Evolutionary conservation across 2,113 vertebrate genomes (phyloP).

Genomic region (Cyprinodon brontotheroides): DNA sequence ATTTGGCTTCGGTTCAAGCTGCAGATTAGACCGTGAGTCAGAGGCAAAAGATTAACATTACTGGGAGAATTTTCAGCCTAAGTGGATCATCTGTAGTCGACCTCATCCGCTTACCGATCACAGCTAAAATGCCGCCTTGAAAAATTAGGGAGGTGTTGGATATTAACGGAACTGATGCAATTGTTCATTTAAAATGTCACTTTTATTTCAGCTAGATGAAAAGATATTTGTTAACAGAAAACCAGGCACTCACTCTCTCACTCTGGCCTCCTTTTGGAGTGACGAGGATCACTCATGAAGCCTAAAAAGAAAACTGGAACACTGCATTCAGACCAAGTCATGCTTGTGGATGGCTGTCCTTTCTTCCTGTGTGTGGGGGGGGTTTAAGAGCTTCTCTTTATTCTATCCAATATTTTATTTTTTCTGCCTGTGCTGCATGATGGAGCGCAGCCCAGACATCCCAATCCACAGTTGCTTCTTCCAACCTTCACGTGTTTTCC

Average conservation of each 20-base stretch:
- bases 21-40: slow-evolving; percentile 57
- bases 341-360: slow-evolving; percentile 32
- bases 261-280: slow-evolving; percentile 34
- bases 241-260: slow-evolving; percentile 6
- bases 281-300: slow-evolving; percentile 52
- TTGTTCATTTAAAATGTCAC: not conserved
- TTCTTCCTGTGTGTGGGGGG: slow-evolving; percentile 32
- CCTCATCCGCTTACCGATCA: slow-evolving; percentile 42
- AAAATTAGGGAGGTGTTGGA: not conserved
- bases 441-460: not conserved
- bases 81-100: slow-evolving; percentile 65
- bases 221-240: not conserved
- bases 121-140: slow-evolving; percentile 27
- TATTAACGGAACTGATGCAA: not conserved
- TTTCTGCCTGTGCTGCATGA: not conserved
- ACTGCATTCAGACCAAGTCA: slow-evolving; percentile 58
- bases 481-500: not conserved
- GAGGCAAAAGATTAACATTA: slow-evolving; percentile 60
- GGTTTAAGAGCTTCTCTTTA: not conserved
- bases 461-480: not conserved
- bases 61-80: slow-evolving; percentile 56
- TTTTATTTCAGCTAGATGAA: not conserved
- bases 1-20: slow-evolving; percentile 45
- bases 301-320: slow-evolving; percentile 52
- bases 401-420: not conserved